Evolutionary conservation across 2,888 invertebrate species (phyloP), one percentile per base, ranked within the genome.

Genomic region (Nezara viridula): DNA sequence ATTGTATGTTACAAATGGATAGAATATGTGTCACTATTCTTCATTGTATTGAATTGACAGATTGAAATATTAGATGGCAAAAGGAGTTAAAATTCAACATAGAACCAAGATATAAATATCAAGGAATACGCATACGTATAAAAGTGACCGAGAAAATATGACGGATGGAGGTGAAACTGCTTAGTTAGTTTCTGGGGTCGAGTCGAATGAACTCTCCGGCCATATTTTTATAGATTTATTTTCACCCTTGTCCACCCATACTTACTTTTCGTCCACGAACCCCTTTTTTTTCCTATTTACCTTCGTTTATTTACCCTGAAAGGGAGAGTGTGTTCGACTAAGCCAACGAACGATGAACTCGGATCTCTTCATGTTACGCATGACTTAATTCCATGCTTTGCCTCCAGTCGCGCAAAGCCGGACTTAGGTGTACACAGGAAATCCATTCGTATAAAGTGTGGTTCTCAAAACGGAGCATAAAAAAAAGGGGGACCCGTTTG

Each of bases 281-380:
- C n/a, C n/a, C n/a, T 81, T 7, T 81, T 81, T 81, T 77, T 77
- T 37, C 16, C 27, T 44, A 9, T 24, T 24, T 12, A 40, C 24
- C 14, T 21, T 81, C 81, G 81, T 81, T 81, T 81, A 81, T 81
- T 81, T 81, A 44, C 81, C n/a, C 44, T 44, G 81, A 81, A 81
- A 81, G 81, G 44, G 81, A 81, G 81, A 81, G 81, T 81, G 81
- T 81, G 81, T 81, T 47, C 44, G n/a, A 47, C 44, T 81, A 40
- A 81, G 44, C 81, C 81, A 81, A 47, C 81, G 81, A 81, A n/a
- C 81, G 81, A 81, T 81, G 81, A 81, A 81, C 81, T 81, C 81
- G 81, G 81, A 81, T 81, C 81, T 81, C 44, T 81, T 44, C 40
- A 81, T 44, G 81, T 81, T 16, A 81, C 81, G 81, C 81, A 81